These are phyloP conservation scores for Pentalonia nigronervosa DNA, from an alignment of 1,140 invertebrate genomes.

Conservation along the genomic window DNA sequence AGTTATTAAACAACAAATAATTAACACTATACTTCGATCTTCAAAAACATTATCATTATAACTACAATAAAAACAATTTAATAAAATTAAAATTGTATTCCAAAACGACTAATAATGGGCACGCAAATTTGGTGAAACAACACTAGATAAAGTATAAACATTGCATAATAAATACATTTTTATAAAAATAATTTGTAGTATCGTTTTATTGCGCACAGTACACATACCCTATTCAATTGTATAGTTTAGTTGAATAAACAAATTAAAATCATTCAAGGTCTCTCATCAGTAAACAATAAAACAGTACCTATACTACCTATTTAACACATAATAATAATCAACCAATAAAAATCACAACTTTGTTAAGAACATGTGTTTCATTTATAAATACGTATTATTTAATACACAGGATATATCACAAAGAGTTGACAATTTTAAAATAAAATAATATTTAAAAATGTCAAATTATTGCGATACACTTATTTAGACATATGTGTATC, in stretches of 20 bases:
- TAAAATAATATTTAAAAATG: not conserved
- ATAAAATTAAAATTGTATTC: not conserved
- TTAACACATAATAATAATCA: not conserved
- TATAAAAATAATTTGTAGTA: not conserved
- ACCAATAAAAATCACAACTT: slow-evolving; percentile 10
- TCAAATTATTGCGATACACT: not conserved
- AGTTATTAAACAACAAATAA: slow-evolving; percentile 24
- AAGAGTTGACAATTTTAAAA: not conserved
- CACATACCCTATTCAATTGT: not conserved
- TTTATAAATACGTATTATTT: not conserved
- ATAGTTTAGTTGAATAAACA: not conserved
- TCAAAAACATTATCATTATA: not conserved
- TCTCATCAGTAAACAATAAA: not conserved
- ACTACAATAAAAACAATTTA: not conserved
- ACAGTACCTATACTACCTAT: not conserved
- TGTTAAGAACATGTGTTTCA: not conserved
- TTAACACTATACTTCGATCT: not conserved
- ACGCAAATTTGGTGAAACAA: not conserved
- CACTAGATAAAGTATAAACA: not conserved
- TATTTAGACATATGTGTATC: not conserved
- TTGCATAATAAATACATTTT: not conserved
- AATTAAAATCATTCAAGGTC: not conserved
- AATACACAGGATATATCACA: not conserved
- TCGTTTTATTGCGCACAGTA: slow-evolving; percentile 21
- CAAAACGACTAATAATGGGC: not conserved